phyloP scores from a whole-genome alignment of 2,888 invertebrate species.

The Drosophila quinaria region DNA sequence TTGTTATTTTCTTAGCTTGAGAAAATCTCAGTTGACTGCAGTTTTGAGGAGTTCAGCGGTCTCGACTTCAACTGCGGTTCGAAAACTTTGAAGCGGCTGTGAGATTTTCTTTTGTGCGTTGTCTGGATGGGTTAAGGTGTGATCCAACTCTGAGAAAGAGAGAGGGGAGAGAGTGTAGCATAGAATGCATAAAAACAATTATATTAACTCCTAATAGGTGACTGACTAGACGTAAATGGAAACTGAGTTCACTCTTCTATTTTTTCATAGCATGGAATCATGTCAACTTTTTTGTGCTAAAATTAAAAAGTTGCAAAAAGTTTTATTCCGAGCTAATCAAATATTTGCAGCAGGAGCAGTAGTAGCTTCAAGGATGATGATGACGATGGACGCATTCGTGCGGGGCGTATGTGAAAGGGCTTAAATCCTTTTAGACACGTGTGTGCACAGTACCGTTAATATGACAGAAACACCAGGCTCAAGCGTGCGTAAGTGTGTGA shows the following conservation, averaged over 20 bases:
- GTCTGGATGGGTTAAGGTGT: slow-evolving; percentile 29
- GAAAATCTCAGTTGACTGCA: slow-evolving; percentile 55
- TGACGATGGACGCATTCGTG: slow-evolving; percentile 62
- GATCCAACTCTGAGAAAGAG: background rate
- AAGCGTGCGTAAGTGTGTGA: slow-evolving; percentile 57
- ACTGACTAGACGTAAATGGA: slow-evolving; percentile 24
- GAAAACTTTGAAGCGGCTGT: slow-evolving; percentile 43
- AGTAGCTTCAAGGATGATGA: slow-evolving; percentile 7
- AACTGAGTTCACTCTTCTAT: slow-evolving; percentile 10
- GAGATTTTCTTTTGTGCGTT: slow-evolving; percentile 12
- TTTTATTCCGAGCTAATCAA: slow-evolving; percentile 75
- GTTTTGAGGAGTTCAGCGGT: slow-evolving; percentile 35
- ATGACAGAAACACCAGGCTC: slow-evolving; percentile 79
- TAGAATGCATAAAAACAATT: slow-evolving; percentile 48
- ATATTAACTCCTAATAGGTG: slow-evolving; percentile 40
- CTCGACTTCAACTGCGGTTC: slow-evolving; percentile 55
- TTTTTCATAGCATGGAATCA: background rate
- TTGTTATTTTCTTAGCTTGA: slow-evolving; percentile 3
- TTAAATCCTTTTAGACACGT: slow-evolving; percentile 81
- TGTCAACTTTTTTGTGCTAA: slow-evolving; percentile 36
- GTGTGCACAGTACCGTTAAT: slow-evolving; percentile 81
- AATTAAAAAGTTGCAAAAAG: slow-evolving; percentile 72
- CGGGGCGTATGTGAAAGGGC: slow-evolving; percentile 61
- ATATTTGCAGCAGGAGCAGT: slow-evolving; percentile 69
- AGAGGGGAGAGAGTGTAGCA: slow-evolving; percentile 4